A percentile compares a stretch with the other conserved stretches of the same genome.
Conservation (phyloP, 2,888 invertebrate genomes). For the Hecatera dysodea region DNA sequence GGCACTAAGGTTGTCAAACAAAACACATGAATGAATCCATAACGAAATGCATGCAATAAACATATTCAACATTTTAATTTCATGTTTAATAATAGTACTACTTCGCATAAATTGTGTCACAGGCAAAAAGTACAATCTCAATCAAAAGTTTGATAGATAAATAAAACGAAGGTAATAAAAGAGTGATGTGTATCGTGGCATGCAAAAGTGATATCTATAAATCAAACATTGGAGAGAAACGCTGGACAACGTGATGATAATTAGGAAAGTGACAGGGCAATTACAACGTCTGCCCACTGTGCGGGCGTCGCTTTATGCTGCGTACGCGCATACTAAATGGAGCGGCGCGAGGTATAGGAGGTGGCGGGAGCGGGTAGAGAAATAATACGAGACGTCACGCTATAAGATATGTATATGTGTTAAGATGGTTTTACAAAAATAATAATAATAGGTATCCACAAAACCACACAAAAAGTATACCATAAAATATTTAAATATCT, state of each 20-base stretch:
- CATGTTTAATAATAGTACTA: background rate
- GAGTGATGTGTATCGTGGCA: conserved; percentile 67
- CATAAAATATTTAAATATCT: too few species aligned
- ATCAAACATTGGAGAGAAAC: conserved; percentile 84
- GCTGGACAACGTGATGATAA: conserved; percentile 77
- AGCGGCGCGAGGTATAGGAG: conserved; percentile 26
- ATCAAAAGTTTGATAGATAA: conserved; percentile 36
- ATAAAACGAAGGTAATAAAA: conserved; percentile 43
- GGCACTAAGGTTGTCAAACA: conserved; percentile 25
- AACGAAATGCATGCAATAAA: conserved; percentile 9
- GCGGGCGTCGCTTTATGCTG: conserved; percentile 68
- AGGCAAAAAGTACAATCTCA: conserved; percentile 23
- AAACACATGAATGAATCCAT: conserved; percentile 21
- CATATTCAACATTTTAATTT: conserved; percentile 16
- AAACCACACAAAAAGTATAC: too few species aligned
- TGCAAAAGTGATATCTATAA: conserved; percentile 79
- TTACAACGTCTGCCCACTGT: conserved; percentile 79
- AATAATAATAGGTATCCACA: too few species aligned
- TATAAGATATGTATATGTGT: too few species aligned
- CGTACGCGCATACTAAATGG: conserved; percentile 72
- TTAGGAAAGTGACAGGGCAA: conserved; percentile 88
- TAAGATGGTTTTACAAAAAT: too few species aligned
- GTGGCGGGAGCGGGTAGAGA: conserved; percentile 41
- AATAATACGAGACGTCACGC: background rate
- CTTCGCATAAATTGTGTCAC: conserved; percentile 5